Evolutionary conservation across 2,888 invertebrate species (phyloP).

Genomic region (Acanthococcus lagerstroemiae): DNA sequence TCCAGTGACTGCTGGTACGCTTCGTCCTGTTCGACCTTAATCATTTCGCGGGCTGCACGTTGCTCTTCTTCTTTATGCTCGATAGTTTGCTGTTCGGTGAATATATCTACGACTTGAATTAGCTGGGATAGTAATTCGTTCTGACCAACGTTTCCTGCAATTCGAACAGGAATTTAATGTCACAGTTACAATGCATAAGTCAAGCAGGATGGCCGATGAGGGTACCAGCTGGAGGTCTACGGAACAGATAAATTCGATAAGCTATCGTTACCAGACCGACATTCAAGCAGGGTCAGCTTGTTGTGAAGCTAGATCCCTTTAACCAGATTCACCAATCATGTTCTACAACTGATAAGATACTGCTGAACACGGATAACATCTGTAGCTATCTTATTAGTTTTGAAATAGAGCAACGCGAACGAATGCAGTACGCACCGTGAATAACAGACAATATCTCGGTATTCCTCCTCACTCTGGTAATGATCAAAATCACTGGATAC

Average conservation of each 20-base stretch:
- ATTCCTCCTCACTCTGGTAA: constrained; percentile 76
- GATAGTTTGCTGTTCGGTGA: constrained; percentile 59
- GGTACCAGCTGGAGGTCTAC: too few species aligned
- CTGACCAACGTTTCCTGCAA: constrained; percentile 67
- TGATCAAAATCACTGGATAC: constrained; percentile 77
- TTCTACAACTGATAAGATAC: too few species aligned
- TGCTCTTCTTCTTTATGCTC: constrained; percentile 80
- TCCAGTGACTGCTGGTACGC: constrained; percentile 84
- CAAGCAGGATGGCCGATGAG: too few species aligned
- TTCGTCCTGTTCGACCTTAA: constrained; percentile 87
- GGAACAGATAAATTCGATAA: too few species aligned
- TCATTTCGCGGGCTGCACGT: constrained; percentile 74
- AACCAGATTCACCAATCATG: too few species aligned
- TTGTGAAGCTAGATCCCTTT: too few species aligned
- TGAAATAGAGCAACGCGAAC: not conserved
- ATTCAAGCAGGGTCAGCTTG: too few species aligned
- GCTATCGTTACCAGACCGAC: too few species aligned
- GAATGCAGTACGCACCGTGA: constrained; percentile 19
- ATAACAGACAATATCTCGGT: constrained; percentile 70
- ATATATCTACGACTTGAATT: constrained; percentile 71
- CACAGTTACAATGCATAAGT: too few species aligned
- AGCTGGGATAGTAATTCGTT: constrained; percentile 79
- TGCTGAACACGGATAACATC: not conserved
- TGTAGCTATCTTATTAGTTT: not conserved
- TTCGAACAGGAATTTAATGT: not conserved